Evolutionary conservation across 1,140 invertebrate genomes (phyloP).

Genomic region (Melipona quadrifasciata): DNA sequence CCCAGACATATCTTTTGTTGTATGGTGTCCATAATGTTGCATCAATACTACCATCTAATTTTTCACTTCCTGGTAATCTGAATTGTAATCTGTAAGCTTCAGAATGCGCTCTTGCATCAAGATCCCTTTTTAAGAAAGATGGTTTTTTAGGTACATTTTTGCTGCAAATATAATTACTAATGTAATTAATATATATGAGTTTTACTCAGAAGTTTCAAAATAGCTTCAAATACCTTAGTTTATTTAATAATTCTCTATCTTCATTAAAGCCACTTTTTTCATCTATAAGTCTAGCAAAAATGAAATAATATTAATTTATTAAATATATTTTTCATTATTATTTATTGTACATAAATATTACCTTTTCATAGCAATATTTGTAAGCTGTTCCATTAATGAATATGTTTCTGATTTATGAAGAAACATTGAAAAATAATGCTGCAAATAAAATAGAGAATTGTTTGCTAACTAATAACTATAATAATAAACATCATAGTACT

Average conservation of each 20-base stretch:
- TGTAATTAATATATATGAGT: conserved; percentile 27
- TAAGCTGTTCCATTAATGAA: conserved; percentile 95
- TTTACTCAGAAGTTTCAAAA: conserved; percentile 21
- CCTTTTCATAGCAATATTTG: conserved; percentile 98
- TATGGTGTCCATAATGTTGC: conserved; percentile 97
- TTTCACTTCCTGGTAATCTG: conserved; percentile 92
- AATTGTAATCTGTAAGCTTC: conserved; percentile 93
- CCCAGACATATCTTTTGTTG: conserved; percentile 94
- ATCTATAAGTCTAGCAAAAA: conserved; percentile 88
- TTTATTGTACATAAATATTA: conserved; percentile 74
- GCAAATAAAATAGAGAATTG: conserved; percentile 69
- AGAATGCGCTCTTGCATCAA: conserved; percentile 96
- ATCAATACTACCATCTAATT: conserved; percentile 95
- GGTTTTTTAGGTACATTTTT: conserved; percentile 93
- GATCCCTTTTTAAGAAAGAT: conserved; percentile 95
- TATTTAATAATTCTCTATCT: conserved; percentile 91
- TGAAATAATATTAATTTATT: conserved; percentile 47
- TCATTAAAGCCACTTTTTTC: conserved; percentile 92
- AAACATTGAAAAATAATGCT: conserved; percentile 95
- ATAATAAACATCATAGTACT: not conserved
- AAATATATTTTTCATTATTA: conserved; percentile 72
- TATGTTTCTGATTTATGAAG: conserved; percentile 94
- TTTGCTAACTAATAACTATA: not conserved
- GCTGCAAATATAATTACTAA: conserved; percentile 74
- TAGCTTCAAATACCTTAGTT: conserved; percentile 85